Conservation (phyloP, 1,140 invertebrate genomes). For the Cherax quadricarinatus region DNA sequence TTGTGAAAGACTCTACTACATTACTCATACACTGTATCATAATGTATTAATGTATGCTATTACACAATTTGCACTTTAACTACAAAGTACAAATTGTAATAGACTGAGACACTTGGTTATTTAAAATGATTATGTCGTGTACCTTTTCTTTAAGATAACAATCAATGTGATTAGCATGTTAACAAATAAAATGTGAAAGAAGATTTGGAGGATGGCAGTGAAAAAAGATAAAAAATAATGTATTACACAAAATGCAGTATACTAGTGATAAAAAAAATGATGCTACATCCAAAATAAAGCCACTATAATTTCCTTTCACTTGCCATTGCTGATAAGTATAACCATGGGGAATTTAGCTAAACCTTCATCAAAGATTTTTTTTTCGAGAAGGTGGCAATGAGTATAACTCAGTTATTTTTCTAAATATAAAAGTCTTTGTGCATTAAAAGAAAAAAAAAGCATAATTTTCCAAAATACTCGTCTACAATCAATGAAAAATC, state of each 20-base stretch:
- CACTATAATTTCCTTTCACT: slow-evolving; percentile 8
- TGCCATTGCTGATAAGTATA: slow-evolving; percentile 25
- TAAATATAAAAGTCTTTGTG: not conserved
- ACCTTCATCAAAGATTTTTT: not conserved
- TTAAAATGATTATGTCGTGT: no score
- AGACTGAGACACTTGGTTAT: no score
- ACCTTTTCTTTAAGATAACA: no score
- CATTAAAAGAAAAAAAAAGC: not conserved
- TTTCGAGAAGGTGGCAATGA: not conserved
- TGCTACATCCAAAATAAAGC: no score
- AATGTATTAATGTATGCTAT: not conserved
- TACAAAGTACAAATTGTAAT: no score
- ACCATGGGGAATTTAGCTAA: not conserved
- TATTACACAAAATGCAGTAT: no score
- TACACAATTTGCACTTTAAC: no score
- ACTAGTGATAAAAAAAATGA: no score
- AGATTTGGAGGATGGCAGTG: no score
- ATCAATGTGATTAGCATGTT: no score
- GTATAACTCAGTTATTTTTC: not conserved
- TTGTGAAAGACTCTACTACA: not conserved
- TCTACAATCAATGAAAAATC: not conserved
- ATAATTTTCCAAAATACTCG: not conserved
- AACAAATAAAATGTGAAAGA: no score
- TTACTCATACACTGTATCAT: not conserved
- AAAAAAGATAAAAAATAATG: no score